Conservation (phyloP, 2,113 vertebrate species). For the Erythrocercus mccallii region DNA sequence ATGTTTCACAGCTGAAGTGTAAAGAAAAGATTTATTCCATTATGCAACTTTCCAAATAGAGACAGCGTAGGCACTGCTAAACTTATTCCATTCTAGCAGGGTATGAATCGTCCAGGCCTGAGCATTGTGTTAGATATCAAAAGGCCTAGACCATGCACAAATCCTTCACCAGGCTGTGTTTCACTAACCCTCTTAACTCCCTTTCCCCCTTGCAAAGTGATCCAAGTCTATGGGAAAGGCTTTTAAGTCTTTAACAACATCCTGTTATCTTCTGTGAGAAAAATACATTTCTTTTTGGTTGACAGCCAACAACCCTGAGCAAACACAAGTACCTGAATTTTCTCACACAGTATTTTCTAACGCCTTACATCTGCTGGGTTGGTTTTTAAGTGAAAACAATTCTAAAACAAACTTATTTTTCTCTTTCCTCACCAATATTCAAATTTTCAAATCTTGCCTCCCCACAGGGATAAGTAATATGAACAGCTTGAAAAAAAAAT, state of each 20-base stretch:
- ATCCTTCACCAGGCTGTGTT: background rate
- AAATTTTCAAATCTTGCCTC: background rate
- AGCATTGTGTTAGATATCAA: fast-evolving
- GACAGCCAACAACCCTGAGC: background rate
- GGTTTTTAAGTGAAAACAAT: background rate
- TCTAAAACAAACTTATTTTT: background rate
- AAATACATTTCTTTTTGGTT: background rate
- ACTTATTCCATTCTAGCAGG: background rate
- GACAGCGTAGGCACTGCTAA: background rate
- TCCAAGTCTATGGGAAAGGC: background rate
- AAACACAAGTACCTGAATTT: background rate
- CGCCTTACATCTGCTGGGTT: background rate
- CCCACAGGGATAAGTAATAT: background rate
- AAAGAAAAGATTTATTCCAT: background rate
- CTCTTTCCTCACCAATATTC: background rate
- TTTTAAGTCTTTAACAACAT: background rate
- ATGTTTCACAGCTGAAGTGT: background rate
- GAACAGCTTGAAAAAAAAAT: background rate
- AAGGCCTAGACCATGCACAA: background rate
- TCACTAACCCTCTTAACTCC: background rate
- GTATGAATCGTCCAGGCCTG: background rate
- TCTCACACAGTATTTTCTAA: background rate
- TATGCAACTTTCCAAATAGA: background rate
- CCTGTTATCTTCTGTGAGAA: background rate
- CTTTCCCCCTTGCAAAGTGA: background rate